Conservation (phyloP, 2,888 invertebrate species). For the Apoda limacodes region DNA sequence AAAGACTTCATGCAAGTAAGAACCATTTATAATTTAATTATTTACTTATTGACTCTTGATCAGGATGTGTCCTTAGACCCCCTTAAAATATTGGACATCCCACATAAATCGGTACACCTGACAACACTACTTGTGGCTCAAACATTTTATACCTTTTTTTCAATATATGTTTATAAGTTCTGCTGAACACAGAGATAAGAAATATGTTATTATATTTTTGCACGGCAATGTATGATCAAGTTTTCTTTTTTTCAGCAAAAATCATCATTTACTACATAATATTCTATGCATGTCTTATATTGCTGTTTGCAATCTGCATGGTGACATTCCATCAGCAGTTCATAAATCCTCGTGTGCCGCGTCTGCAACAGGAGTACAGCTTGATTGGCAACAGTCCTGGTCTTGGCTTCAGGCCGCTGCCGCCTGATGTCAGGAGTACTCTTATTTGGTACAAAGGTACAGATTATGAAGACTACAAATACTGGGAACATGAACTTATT, state of each 20-base stretch:
- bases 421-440: constrained; percentile 92
- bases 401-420: constrained; percentile 94
- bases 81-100: too few species aligned
- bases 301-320: constrained; percentile 92
- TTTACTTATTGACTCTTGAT: too few species aligned
- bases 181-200: too few species aligned
- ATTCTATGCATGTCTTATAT: constrained; percentile 89
- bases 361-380: constrained; percentile 84
- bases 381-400: constrained; percentile 96
- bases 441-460: constrained; percentile 95
- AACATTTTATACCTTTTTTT: too few species aligned
- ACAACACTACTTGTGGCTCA: too few species aligned
- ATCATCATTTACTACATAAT: constrained; percentile 92
- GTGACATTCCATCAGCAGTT: constrained; percentile 92
- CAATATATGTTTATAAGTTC: too few species aligned
- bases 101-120: too few species aligned
- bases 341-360: constrained; percentile 88
- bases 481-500: constrained; percentile 84
- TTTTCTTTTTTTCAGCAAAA: constrained; percentile 77
- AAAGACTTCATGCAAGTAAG: too few species aligned
- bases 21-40: too few species aligned
- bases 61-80: too few species aligned
- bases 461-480: constrained; percentile 77
- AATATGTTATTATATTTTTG: too few species aligned
- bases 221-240: too few species aligned